Evolutionary conservation across 2,888 invertebrate genomes (phyloP), one percentile per base, ranked within the genome.

Genomic region (Xestia c-nigrum): DNA sequence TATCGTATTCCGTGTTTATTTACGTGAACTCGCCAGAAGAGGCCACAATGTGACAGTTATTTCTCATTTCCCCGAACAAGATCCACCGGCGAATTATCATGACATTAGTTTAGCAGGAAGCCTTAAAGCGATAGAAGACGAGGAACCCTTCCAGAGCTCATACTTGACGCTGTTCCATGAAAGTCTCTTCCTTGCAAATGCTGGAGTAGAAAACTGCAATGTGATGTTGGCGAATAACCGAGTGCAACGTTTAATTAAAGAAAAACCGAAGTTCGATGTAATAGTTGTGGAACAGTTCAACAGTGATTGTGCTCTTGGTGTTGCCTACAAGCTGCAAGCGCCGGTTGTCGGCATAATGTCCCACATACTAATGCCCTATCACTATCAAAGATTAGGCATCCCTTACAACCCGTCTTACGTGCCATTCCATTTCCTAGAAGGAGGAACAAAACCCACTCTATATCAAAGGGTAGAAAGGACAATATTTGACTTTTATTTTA

Each of bases 261-360:
- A 90, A 4, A 95, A 95, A 81, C 93, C 94, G 6, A 97, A 97
- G 68, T 98, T 97, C 88, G 98, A 98, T 91, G 91, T 98, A 0
- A 96, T 98, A 10, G 91, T 98, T 0, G 94, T 97, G 70, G 98
- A 98, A 92, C 97, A 97, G 75, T 98, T 98, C 90, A 98, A 98
- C 85, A 97, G 97, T 69, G 98, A 98, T 89, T 98, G 98, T 90
- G 97, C 97, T 90, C 93, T 98, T 85, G 97, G 97, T 3, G 91
- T 98, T 52, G 97, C 97, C 0, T 96, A 98, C 87, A 97, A 97
- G 86, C 96, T 98, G 21, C 92, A 97, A 64, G 97, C 97, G 0
- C 98, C 98, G 0, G 97, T 97, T 3, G 96, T 98, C 0, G 96
- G 96, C 0, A 87, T 97, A 7, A 97, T 97, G 14, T 97, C 97